These are phyloP conservation scores for Ctenopoma multispine DNA, from an alignment of 2,797 vertebrate genomes.

Conservation along the genomic window DNA sequence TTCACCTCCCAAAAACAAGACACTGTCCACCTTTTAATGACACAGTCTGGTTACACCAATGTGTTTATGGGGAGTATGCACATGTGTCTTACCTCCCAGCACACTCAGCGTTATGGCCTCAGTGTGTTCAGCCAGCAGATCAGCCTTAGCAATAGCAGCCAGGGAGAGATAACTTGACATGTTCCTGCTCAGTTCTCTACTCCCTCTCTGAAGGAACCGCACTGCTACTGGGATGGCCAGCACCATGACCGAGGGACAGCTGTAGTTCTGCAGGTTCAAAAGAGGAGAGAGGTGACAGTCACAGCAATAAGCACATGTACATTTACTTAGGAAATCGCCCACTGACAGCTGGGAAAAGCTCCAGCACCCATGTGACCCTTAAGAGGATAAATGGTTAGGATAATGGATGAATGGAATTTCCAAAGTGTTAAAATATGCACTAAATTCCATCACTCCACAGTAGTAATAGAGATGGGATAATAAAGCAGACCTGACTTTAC, in stretches of 20 bases:
- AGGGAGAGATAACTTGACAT: constrained; percentile 96
- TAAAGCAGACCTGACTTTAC: not conserved
- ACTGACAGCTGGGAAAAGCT: too few relatives aligned
- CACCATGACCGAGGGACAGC: constrained; percentile 89
- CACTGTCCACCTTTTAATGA: too few relatives aligned
- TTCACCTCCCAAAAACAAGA: too few relatives aligned
- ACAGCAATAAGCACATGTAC: not conserved
- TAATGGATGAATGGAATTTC: too few relatives aligned
- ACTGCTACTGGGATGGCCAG: constrained; percentile 94
- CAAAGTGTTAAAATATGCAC: too few relatives aligned
- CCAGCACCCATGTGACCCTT: too few relatives aligned
- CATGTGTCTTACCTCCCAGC: constrained; percentile 88
- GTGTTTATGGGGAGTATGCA: not conserved
- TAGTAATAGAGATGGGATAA: too few relatives aligned
- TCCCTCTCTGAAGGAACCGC: constrained; percentile 92
- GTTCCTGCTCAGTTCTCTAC: constrained; percentile 91
- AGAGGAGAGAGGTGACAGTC: not conserved
- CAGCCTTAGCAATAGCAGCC: constrained; percentile 90
- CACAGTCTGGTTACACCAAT: too few relatives aligned
- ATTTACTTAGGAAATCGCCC: not conserved
- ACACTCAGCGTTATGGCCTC: constrained; percentile 89
- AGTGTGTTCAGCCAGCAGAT: constrained; percentile 92
- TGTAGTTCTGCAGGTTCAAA: constrained; percentile 89
- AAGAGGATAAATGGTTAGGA: too few relatives aligned
- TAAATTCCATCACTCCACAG: too few relatives aligned